phyloP scores from a whole-genome alignment of 1,140 invertebrate genomes.

The Drosophila trapezifrons region DNA sequence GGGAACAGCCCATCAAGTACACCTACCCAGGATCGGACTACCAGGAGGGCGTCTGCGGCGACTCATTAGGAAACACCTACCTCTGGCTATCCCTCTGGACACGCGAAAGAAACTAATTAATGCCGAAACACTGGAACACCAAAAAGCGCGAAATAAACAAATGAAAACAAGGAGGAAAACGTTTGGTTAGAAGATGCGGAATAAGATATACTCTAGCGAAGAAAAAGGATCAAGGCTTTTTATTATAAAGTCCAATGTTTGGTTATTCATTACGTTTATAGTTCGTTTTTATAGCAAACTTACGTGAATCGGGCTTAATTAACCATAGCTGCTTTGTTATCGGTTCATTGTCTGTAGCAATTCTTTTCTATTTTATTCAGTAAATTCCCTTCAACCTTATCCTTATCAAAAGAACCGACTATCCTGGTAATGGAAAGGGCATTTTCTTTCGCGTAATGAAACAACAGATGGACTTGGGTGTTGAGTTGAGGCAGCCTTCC shows the following conservation, averaged over 20 bases:
- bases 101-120: constrained; percentile 77
- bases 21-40: constrained; percentile 33
- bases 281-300: too few species aligned
- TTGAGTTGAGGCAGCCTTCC: constrained; percentile 43
- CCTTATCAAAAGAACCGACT: neutral
- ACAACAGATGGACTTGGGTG: constrained; percentile 55
- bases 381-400: neutral
- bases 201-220: constrained; percentile 35
- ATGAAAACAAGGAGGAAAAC: constrained; percentile 55
- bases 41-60: constrained; percentile 62
- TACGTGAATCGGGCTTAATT: too few species aligned
- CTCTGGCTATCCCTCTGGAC: constrained; percentile 41
- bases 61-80: constrained; percentile 80
- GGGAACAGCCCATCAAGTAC: constrained; percentile 68
- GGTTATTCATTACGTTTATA: too few species aligned
- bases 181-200: neutral
- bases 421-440: neutral
- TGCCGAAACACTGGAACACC: constrained; percentile 62
- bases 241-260: too few species aligned
- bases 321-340: too few species aligned
- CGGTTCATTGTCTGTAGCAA: too few species aligned
- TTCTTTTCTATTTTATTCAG: too few species aligned
- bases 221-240: neutral
- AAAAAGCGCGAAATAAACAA: constrained; percentile 65
- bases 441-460: constrained; percentile 9